Evolutionary conservation across 2,113 vertebrate genomes (phyloP).

Genomic region (Urocolius indicus): DNA sequence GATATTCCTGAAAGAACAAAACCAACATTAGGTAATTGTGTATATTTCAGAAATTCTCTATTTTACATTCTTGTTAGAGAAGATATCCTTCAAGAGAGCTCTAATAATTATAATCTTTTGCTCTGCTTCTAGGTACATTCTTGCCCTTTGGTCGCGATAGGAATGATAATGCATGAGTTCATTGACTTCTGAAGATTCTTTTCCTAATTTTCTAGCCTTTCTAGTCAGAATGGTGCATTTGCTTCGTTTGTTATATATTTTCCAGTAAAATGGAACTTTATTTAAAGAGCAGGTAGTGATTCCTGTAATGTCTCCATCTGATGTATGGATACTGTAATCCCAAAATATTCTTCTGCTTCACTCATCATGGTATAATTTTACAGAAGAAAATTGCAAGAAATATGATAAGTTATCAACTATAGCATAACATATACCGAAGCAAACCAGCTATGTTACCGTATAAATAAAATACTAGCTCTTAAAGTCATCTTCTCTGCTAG

Average conservation of each 20-base stretch:
- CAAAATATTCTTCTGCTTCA: not conserved
- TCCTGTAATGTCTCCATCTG: not conserved
- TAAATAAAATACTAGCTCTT: not conserved
- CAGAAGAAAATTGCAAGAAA: not conserved
- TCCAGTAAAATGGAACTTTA: not conserved
- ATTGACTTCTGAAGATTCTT: not conserved
- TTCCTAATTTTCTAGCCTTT: not conserved
- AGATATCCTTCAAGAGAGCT: not conserved
- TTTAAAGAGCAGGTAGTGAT: not conserved
- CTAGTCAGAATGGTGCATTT: not conserved
- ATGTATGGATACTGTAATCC: not conserved
- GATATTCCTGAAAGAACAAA: constrained; percentile 63
- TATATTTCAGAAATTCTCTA: not conserved
- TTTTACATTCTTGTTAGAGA: constrained; percentile 12
- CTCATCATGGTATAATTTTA: not conserved
- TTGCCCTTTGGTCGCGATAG: not conserved
- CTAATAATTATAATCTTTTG: not conserved
- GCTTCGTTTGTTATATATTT: not conserved
- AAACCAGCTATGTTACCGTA: not conserved
- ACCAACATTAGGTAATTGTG: constrained; percentile 71
- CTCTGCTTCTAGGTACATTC: not conserved
- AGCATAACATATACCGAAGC: not conserved
- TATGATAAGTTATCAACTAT: accelerated
- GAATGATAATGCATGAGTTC: not conserved
- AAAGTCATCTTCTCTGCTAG: not conserved